Percentiles rank a stretch among this genome's conserved stretches.
phyloP scores from a whole-genome alignment of 2,113 vertebrate genomes.

The Chrysochloris asiatica region DNA sequence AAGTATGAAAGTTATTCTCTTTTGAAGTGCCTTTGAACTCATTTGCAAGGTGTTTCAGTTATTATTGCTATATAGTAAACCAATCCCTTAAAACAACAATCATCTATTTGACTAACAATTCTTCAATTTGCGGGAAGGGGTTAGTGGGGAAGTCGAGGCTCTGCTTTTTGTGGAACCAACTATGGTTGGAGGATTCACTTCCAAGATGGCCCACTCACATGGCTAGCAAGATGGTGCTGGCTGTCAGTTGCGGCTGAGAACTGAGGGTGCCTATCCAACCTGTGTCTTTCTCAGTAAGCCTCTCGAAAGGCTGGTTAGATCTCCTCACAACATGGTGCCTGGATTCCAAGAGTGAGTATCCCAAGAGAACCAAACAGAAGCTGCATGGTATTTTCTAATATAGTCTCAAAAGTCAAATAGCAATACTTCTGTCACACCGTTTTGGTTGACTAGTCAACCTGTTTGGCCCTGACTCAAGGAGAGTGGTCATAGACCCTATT shows the following conservation, averaged over 20 bases:
- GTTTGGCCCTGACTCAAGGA: neutral
- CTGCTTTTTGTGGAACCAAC: neutral
- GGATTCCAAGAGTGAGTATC: neutral
- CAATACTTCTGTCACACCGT: neutral
- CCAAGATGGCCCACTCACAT: neutral
- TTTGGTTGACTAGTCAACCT: neutral
- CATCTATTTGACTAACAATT: neutral
- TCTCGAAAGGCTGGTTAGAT: neutral
- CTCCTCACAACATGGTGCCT: neutral
- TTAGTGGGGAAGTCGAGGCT: neutral
- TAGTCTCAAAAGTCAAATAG: neutral
- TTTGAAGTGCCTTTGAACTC: neutral
- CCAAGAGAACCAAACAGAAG: neutral
- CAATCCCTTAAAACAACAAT: neutral
- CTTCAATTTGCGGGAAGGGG: neutral
- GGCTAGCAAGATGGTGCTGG: neutral
- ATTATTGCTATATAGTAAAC: neutral
- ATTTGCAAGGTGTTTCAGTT: neutral
- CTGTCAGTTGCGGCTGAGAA: neutral
- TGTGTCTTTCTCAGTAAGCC: neutral
- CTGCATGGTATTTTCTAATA: neutral
- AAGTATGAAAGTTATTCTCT: conserved; percentile 14
- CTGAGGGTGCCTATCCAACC: neutral
- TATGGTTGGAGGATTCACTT: neutral
- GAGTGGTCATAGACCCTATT: neutral